Evolutionary conservation across 2,113 vertebrate species (phyloP).

Genomic region (Haplotaxodon microlepis): DNA sequence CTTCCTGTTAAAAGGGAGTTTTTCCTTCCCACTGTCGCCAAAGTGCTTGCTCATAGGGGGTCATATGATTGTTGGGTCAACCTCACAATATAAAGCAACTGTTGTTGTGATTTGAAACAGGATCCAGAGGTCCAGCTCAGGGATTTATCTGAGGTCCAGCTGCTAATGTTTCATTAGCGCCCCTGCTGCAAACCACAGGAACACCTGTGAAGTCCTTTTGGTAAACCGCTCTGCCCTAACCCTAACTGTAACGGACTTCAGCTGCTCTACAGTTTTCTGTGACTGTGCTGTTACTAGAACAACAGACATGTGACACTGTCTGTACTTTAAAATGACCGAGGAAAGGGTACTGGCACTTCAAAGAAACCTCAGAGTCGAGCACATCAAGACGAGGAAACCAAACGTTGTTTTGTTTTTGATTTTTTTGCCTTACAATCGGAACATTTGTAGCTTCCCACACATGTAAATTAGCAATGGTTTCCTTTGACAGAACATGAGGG

Average conservation of each 20-base stretch:
- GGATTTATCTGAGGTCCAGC: no score
- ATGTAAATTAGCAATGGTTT: not conserved
- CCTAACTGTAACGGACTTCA: not conserved
- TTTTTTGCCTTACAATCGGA: not conserved
- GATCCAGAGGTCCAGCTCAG: not conserved
- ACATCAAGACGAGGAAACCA: not conserved
- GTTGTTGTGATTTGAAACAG: not conserved
- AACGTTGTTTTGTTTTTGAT: not conserved
- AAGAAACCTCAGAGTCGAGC: not conserved
- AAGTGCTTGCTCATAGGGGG: not conserved
- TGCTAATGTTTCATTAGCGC: not conserved
- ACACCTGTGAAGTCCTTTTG: not conserved
- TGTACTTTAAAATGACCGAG: not conserved
- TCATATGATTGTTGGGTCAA: not conserved
- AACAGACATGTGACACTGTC: not conserved
- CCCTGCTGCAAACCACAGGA: not conserved
- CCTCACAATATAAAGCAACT: not conserved
- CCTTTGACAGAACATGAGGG: not conserved
- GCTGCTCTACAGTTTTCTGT: not conserved
- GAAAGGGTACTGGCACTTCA: not conserved
- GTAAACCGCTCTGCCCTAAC: not conserved
- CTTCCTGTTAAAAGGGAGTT: not conserved
- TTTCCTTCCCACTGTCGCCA: not conserved
- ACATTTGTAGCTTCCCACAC: not conserved
- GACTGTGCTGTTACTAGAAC: not conserved